Conservation (phyloP, 2,113 vertebrate genomes). For the Psettodes erumei region DNA sequence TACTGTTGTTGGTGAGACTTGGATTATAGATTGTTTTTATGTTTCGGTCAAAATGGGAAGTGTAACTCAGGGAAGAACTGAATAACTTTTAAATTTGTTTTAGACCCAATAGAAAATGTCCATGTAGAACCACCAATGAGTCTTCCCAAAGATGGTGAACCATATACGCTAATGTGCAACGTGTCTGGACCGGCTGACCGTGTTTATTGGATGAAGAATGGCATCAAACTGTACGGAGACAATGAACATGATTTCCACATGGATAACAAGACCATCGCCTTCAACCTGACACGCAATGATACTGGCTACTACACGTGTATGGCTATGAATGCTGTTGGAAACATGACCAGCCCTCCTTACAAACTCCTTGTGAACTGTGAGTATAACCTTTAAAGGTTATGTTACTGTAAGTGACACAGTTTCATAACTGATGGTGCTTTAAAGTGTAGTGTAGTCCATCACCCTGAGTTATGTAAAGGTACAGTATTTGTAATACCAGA, state of each 20-base stretch:
- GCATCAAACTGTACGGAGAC: constrained; percentile 21
- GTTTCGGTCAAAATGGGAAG: background rate
- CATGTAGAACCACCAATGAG: background rate
- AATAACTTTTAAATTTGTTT: constrained; percentile 13
- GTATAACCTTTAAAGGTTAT: constrained; percentile 48
- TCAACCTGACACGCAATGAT: constrained; percentile 45
- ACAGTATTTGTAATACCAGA: background rate
- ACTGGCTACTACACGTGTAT: constrained; percentile 61
- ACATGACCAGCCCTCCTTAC: constrained; percentile 56
- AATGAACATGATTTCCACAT: constrained; percentile 9
- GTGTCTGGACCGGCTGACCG: constrained; percentile 41
- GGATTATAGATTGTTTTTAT: rapidly evolving
- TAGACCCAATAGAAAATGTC: constrained; percentile 50
- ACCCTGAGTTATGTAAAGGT: background rate
- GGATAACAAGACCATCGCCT: constrained; percentile 55
- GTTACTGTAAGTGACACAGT: background rate
- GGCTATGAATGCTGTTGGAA: constrained; percentile 52
- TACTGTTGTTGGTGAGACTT: constrained; percentile 57
- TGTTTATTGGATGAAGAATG: constrained; percentile 65
- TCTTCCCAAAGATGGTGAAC: constrained; percentile 28
- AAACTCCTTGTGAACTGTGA: constrained; percentile 76
- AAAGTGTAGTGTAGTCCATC: background rate
- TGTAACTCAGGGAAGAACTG: background rate
- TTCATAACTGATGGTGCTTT: background rate
- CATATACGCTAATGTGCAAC: constrained; percentile 54